Conservation (phyloP, 2,113 vertebrate genomes). For the Ariopsis seemanni region DNA sequence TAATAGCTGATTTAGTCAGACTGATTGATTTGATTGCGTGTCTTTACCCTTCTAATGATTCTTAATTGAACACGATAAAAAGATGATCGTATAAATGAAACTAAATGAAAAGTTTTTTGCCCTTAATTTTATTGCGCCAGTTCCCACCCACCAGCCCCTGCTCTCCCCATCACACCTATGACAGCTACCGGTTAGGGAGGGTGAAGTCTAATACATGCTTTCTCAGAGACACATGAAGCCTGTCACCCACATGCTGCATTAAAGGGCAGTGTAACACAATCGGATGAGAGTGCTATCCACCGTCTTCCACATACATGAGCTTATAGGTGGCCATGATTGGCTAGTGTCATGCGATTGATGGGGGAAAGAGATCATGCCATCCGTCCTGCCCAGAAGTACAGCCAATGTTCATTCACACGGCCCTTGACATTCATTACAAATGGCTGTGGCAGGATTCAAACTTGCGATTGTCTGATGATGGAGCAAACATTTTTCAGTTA, state of each 20-base stretch:
- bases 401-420: neutral
- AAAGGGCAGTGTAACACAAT: too few species aligned
- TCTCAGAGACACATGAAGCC: too few species aligned
- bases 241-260: too few species aligned
- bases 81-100: too few species aligned
- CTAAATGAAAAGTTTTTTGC: too few species aligned
- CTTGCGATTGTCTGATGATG: neutral
- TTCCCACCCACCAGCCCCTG: too few species aligned
- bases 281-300: too few species aligned
- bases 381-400: neutral
- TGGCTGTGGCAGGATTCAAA: neutral
- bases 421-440: neutral
- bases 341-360: neutral
- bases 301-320: neutral
- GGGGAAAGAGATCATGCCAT: neutral
- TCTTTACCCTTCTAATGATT: neutral
- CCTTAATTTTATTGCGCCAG: too few species aligned
- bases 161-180: too few species aligned
- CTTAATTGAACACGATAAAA: too few species aligned
- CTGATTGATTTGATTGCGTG: neutral
- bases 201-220: too few species aligned
- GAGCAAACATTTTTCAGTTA: neutral
- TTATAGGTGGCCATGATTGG: neutral
- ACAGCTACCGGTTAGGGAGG: too few species aligned
- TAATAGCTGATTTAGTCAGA: neutral